These are phyloP conservation scores for Sclerurus mexicanus DNA, from an alignment of 2,113 vertebrate genomes.

Conservation along the genomic window DNA sequence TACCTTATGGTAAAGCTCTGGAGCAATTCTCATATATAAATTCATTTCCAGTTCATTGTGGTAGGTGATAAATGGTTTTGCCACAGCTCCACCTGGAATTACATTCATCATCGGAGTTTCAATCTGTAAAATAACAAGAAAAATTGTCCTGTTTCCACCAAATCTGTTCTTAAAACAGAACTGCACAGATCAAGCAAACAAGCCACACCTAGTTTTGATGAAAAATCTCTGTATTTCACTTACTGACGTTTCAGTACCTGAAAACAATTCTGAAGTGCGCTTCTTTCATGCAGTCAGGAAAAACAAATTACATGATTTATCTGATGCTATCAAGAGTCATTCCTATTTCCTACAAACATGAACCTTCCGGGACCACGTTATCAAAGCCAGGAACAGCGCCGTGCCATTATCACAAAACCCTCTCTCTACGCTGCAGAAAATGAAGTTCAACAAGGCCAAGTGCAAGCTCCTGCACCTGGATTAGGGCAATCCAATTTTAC, in stretches of 20 bases:
- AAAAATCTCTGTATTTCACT: not conserved
- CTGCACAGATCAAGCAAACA: not conserved
- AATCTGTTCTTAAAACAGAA: not conserved
- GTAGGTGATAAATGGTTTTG: constrained; percentile 92
- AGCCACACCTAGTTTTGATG: not conserved
- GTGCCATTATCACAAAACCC: not conserved
- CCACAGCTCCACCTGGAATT: constrained; percentile 94
- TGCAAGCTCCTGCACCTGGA: not conserved
- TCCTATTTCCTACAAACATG: not conserved
- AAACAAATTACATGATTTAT: not conserved
- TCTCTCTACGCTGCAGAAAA: not conserved
- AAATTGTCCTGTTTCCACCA: not conserved
- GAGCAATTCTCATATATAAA: constrained; percentile 96
- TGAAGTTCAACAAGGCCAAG: not conserved
- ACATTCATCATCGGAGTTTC: constrained; percentile 99
- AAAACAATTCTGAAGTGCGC: not conserved
- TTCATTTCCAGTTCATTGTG: constrained; percentile 99
- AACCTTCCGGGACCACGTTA: not conserved
- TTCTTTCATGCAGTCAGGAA: not conserved
- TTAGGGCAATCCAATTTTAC: not conserved
- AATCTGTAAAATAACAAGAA: constrained; percentile 74
- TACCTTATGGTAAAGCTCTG: constrained; percentile 98
- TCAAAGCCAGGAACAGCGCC: not conserved
- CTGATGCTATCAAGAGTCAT: not conserved
- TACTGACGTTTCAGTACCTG: not conserved